Percentiles rank a stretch among this genome's conserved stretches.
phyloP scores from a whole-genome alignment of 2,113 vertebrate genomes.

The Rhombomys opimus region DNA sequence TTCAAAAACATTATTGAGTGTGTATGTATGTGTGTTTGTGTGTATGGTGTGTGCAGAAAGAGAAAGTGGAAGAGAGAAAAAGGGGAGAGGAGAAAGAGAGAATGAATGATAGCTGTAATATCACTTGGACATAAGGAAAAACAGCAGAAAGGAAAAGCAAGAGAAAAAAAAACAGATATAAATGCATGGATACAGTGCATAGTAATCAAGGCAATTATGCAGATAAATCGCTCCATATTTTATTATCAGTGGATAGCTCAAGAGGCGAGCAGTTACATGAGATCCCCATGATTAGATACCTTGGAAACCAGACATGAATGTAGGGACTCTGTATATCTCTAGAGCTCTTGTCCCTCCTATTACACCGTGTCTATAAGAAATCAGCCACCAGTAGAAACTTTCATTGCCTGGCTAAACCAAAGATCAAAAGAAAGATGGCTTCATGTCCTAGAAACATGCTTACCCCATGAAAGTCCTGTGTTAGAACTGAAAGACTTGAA shows the following conservation, averaged over 20 bases:
- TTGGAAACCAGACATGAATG: neutral
- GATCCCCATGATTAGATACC: neutral
- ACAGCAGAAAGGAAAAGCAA: neutral
- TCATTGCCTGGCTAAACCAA: neutral
- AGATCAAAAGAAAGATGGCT: neutral
- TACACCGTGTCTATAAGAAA: neutral
- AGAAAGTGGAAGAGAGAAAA: neutral
- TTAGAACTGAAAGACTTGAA: slow-evolving; percentile 17
- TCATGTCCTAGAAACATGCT: neutral
- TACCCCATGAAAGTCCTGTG: neutral
- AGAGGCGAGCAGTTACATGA: neutral
- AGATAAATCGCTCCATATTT: neutral
- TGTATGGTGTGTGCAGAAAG: neutral
- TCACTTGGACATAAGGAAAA: neutral
- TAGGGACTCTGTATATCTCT: neutral
- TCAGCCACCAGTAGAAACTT: neutral
- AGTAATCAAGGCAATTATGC: neutral
- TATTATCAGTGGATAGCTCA: neutral
- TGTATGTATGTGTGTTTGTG: neutral
- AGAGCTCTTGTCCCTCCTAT: neutral
- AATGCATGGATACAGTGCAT: neutral
- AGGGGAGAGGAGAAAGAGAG: neutral
- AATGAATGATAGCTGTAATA: neutral
- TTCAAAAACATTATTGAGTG: neutral
- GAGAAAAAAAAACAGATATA: neutral